Evolutionary conservation across 2,113 vertebrate genomes (phyloP).

Genomic region (Rhynchopsitta pachyrhyncha): DNA sequence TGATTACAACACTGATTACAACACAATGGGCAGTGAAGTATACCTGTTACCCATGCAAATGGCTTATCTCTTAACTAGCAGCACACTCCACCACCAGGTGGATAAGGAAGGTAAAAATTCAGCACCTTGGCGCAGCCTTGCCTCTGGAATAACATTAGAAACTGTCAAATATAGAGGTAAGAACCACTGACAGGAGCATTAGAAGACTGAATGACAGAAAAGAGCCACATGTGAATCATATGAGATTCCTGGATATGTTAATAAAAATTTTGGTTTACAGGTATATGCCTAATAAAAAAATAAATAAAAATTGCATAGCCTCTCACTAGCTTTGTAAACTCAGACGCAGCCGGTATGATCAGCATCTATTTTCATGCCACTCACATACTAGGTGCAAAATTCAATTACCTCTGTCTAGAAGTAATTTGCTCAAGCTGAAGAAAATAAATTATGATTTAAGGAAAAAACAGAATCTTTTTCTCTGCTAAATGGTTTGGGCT

Average conservation of each 20-base stretch:
- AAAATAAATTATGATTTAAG: not conserved
- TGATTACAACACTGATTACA: not conserved
- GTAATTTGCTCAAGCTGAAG: not conserved
- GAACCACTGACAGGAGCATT: not conserved
- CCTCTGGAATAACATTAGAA: not conserved
- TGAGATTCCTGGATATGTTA: not conserved
- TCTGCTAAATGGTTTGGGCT: not conserved
- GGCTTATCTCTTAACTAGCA: not conserved
- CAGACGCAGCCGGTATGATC: not conserved
- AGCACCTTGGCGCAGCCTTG: not conserved
- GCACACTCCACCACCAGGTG: not conserved
- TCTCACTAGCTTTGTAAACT: not conserved
- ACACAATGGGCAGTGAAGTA: not conserved
- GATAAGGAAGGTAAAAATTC: not conserved
- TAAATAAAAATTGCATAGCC: not conserved
- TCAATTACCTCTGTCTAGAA: not conserved
- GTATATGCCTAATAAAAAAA: not conserved
- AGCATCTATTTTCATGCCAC: not conserved
- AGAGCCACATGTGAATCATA: not conserved
- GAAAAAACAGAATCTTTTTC: not conserved
- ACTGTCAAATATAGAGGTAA: not conserved
- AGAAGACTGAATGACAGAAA: not conserved
- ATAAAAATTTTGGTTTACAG: not conserved
- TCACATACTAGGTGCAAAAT: rapidly evolving
- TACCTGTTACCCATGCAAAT: not conserved